These are phyloP conservation scores for Isaurus tuberculatus DNA, from an alignment of 92 coral and sea anemone species.

Conservation along the genomic window DNA sequence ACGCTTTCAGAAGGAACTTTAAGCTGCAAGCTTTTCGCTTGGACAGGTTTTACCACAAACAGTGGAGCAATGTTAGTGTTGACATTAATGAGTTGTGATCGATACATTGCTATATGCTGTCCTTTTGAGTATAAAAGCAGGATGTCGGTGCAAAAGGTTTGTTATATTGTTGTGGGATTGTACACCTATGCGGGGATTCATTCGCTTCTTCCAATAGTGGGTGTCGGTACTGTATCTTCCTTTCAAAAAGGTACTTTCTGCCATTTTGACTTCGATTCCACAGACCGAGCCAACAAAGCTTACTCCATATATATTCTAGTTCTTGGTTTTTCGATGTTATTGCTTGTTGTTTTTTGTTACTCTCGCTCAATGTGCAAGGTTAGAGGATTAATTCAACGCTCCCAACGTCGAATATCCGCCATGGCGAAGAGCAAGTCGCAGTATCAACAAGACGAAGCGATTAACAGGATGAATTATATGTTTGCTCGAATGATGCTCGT, in stretches of 20 bases:
- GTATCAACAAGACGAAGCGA: conserved; percentile 38
- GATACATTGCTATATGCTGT: conserved; percentile 71
- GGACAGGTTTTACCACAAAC: conserved; percentile 70
- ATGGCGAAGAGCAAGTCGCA: conserved; percentile 31
- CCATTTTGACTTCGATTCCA: conserved; percentile 64
- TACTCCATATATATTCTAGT: conserved; percentile 58
- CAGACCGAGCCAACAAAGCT: conserved; percentile 33
- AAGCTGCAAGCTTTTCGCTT: conserved; percentile 55
- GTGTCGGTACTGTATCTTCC: conserved; percentile 49
- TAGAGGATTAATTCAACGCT: conserved; percentile 56
- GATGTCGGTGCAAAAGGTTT: conserved; percentile 48
- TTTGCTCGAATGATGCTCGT: conserved; percentile 74
- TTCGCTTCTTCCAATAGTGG: conserved; percentile 53
- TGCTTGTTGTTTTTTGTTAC: conserved; percentile 62
- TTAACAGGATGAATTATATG: conserved; percentile 61
- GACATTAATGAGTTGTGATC: conserved; percentile 66
- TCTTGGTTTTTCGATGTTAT: conserved; percentile 64
- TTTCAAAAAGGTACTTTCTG: conserved; percentile 58
- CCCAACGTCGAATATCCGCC: conserved; percentile 59
- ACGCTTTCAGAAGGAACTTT: conserved; percentile 30
- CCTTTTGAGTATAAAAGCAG: conserved; percentile 60
- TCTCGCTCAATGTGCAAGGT: conserved; percentile 65
- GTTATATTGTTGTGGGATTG: conserved; percentile 39
- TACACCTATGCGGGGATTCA: conserved; percentile 53
- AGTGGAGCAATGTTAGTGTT: conserved; percentile 67